A percentile compares a stretch with the other conserved stretches of the same genome.
These are phyloP conservation scores for Meganola albula DNA, from an alignment of 2,888 invertebrate genomes.

Conservation along the genomic window DNA sequence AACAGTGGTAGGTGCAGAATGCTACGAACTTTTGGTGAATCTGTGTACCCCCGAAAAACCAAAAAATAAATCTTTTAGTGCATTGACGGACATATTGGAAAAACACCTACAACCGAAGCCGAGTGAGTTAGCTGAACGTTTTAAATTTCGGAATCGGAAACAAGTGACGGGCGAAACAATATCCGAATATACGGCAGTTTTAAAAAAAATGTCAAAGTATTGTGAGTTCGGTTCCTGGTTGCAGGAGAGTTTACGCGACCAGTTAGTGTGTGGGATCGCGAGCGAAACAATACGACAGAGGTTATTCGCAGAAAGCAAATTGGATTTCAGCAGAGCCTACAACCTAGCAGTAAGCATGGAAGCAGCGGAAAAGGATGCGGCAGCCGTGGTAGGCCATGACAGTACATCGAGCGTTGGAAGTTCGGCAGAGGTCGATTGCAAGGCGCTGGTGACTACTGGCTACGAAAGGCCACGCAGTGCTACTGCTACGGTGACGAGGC, in stretches of 20 bases:
- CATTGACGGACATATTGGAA: neutral
- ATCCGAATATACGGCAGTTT: neutral
- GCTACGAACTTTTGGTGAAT: constrained; percentile 2
- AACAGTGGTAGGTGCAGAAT: neutral
- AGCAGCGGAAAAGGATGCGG: constrained; percentile 1
- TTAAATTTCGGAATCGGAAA: constrained; percentile 1
- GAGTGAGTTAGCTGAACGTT: constrained; percentile 1
- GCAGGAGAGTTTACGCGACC: constrained; percentile 1
- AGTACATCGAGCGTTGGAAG: no score
- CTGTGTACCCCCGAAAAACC: constrained; percentile 1
- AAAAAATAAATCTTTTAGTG: neutral
- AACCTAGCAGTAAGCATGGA: neutral
- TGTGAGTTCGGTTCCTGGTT: neutral
- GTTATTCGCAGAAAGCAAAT: neutral
- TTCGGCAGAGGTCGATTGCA: no score
- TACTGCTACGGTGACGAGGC: no score
- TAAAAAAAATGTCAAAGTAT: neutral
- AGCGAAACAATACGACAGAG: neutral
- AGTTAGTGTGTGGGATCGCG: no score
- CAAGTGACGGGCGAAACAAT: neutral
- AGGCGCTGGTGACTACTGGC: no score
- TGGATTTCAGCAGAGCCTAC: neutral
- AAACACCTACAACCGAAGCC: constrained; percentile 3
- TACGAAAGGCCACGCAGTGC: no score
- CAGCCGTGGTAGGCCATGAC: no score